Evolutionary conservation across 2,113 vertebrate genomes (phyloP).

Genomic region (Planiliza haematocheilus): DNA sequence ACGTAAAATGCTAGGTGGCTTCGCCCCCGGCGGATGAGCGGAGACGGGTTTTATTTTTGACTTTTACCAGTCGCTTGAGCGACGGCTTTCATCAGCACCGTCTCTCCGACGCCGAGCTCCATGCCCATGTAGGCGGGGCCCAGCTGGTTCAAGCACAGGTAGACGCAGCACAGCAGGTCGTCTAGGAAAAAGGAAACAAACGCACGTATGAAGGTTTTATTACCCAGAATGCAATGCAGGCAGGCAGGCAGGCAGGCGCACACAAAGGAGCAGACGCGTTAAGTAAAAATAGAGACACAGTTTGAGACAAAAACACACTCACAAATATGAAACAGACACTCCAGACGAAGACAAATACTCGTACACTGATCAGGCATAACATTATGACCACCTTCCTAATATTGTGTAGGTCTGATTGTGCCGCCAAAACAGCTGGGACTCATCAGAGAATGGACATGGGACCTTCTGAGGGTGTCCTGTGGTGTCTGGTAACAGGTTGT

Average conservation of each 20-base stretch:
- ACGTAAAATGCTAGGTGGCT: slow-evolving; percentile 33
- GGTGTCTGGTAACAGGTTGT: no score
- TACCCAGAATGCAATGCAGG: neutral
- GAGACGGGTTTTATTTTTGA: neutral
- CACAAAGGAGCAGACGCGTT: slow-evolving; percentile 5
- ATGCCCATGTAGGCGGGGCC: slow-evolving; percentile 89
- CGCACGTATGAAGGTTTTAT: no score
- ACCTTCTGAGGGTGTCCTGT: no score
- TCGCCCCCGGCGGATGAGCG: slow-evolving; percentile 13
- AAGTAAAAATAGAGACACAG: no score
- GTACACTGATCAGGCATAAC: neutral
- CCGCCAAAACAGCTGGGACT: no score
- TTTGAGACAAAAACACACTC: neutral
- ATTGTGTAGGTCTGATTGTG: no score
- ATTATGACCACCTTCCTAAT: no score
- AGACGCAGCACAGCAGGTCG: slow-evolving; percentile 89
- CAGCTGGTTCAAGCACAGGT: slow-evolving; percentile 90
- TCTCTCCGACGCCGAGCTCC: slow-evolving; percentile 90
- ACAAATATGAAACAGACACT: slow-evolving; percentile 12
- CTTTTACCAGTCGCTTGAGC: slow-evolving; percentile 88
- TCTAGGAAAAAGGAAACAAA: slow-evolving; percentile 69
- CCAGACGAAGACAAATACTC: no score
- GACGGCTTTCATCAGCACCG: slow-evolving; percentile 90
- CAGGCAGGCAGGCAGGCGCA: neutral
- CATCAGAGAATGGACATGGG: no score